phyloP scores from a whole-genome alignment of 1,140 invertebrate genomes.

The Cotesia typhae region DNA sequence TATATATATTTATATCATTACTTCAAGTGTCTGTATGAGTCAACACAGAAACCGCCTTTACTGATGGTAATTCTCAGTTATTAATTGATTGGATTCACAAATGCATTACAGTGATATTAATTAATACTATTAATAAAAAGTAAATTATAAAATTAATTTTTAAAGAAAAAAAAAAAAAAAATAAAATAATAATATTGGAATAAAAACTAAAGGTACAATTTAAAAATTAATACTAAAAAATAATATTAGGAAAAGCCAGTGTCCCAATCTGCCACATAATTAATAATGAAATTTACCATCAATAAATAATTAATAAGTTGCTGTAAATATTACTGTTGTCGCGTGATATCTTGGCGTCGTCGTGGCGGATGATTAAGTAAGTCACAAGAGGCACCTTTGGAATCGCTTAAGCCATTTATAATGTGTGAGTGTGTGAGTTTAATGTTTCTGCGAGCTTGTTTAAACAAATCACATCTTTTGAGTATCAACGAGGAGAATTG shows the following conservation, averaged over 20 bases:
- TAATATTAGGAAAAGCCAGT: too few relatives aligned
- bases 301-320: conserved; percentile 21
- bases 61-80: conserved; percentile 51
- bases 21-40: conserved; percentile 52
- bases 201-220: conserved; percentile 21
- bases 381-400: neutral
- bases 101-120: conserved; percentile 43
- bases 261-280: conserved; percentile 29
- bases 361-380: neutral
- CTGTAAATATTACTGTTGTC: neutral
- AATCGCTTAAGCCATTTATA: conserved; percentile 28
- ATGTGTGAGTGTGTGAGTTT: conserved; percentile 1
- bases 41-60: conserved; percentile 58
- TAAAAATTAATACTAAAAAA: conserved; percentile 37
- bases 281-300: conserved; percentile 28
- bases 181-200: too few relatives aligned
- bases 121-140: neutral
- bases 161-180: too few relatives aligned
- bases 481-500: neutral
- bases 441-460: conserved; percentile 11
- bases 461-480: conserved; percentile 1
- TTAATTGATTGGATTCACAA: conserved; percentile 54
- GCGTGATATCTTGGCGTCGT: neutral
- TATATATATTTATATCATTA: conserved; percentile 39
- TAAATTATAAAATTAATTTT: too few relatives aligned